A percentile compares a stretch with the other conserved stretches of the same genome.
Conservation (phyloP, 2,888 invertebrate genomes). For the Stenurella melanura region DNA sequence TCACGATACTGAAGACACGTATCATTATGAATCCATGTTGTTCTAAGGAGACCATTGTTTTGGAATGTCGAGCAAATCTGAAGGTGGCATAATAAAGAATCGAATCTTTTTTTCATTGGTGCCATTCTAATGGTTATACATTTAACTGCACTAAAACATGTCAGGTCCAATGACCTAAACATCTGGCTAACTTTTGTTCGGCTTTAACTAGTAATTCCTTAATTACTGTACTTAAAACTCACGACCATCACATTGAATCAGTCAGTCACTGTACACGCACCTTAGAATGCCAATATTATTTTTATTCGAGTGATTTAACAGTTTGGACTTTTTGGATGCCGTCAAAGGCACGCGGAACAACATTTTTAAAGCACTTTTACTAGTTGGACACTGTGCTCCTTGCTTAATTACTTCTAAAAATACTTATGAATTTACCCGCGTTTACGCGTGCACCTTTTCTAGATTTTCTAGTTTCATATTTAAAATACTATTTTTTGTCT, state of each 20-base stretch:
- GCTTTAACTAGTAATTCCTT: no score
- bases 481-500: not conserved
- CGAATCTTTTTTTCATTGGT: no score
- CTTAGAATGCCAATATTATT: slow-evolving; percentile 40
- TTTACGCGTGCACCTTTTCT: not conserved
- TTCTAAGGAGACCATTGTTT: no score
- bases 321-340: slow-evolving; percentile 37
- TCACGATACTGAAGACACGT: no score
- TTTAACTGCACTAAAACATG: no score
- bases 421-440: not conserved
- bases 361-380: slow-evolving; percentile 38
- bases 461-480: not conserved
- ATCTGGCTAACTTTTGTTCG: no score
- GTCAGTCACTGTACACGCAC: not conserved
- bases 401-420: slow-evolving; percentile 34
- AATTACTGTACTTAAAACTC: no score
- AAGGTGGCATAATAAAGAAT: no score
- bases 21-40: no score
- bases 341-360: slow-evolving; percentile 45
- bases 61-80: no score
- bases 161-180: no score
- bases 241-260: not conserved
- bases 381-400: slow-evolving; percentile 14
- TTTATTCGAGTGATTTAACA: slow-evolving; percentile 36
- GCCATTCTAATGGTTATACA: no score